Conservation (phyloP, 2,888 invertebrate genomes). For the Beris morrisii region DNA sequence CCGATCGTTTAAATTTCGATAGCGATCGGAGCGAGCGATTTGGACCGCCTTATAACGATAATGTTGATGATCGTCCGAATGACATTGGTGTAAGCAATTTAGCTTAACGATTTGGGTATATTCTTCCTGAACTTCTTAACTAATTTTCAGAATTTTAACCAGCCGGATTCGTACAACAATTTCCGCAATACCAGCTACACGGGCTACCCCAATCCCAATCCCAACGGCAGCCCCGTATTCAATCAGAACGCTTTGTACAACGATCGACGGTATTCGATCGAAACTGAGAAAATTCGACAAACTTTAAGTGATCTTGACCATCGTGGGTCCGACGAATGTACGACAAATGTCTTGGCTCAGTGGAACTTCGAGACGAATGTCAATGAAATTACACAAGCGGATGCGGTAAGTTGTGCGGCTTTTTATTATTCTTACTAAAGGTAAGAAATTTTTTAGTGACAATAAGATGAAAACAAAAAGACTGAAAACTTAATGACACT, state of each 20-base stretch:
- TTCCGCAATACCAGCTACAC: slow-evolving; percentile 4
- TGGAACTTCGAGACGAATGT: slow-evolving; percentile 90
- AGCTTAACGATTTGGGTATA: not conserved
- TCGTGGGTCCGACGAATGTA: slow-evolving; percentile 77
- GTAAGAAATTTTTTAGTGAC: slow-evolving; percentile 9
- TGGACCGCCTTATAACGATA: slow-evolving; percentile 52
- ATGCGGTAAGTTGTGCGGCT: slow-evolving; percentile 69
- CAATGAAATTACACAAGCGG: slow-evolving; percentile 77
- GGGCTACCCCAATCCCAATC: slow-evolving; percentile 32
- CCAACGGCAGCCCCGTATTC: slow-evolving; percentile 34
- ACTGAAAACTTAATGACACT: slow-evolving; percentile 1
- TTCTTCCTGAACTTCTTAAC: no score
- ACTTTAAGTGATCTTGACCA: slow-evolving; percentile 72
- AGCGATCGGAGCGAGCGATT: slow-evolving; percentile 51
- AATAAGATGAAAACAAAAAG: not conserved
- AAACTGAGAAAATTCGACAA: slow-evolving; percentile 53
- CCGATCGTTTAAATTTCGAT: slow-evolving; percentile 44
- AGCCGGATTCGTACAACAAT: slow-evolving; percentile 11
- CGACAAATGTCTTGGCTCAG: slow-evolving; percentile 82
- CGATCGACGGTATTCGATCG: slow-evolving; percentile 51
- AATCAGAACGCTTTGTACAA: slow-evolving; percentile 5
- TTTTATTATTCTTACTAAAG: not conserved
- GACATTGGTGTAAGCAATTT: slow-evolving; percentile 49
- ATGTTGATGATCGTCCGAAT: slow-evolving; percentile 49
- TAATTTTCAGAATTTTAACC: not conserved